Base-by-base conservation (phyloP, 2,113 vertebrate genomes). In the Electrona antarctica region DNA sequence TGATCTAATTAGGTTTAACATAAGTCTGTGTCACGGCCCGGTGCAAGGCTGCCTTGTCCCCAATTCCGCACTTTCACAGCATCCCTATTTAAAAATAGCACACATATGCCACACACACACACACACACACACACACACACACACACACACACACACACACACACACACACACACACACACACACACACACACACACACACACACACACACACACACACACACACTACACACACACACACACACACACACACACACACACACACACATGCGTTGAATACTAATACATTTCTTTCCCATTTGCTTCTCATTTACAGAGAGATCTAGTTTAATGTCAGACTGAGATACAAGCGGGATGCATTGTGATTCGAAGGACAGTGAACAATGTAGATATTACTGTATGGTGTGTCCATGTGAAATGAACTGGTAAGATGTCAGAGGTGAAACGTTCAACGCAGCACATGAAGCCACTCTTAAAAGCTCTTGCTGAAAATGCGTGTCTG, bases 1-100 rank as follows among this genome's bases (percentile, higher is more conserved):
- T 93, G 92, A 92, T 93, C 92, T 92, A 93, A 93, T 93, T 93
- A 93, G 92, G 82, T 92, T 93, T 90, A 93, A 90, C 91, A 92
- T 92, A 91, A 92, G 92, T 90, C 92, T 92, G 87, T 92, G 92
- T 93, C 91, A 90, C 78, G 90, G 89, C 90, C 91, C 81, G 89
- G 90, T 92, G 90, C 92, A 91, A 92, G 88, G 88, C 89, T 87
- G 84, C 85, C 87, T 85, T 91, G 90, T 90, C 90, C 90, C 90
- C 90, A 87, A 90, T 93, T 93, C 88, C 84, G 90, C 90, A 89
- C 83, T 86, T 90, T 88, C 88, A 84, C 85, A 86, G 88, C 88
- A 81, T 87, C 87, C 72, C 83, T 78, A 84, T 83, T 85, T 90
- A 90, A 90, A 92, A 91, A 91, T 91, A 89, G 85, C 84, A 80